Conservation (phyloP, 1,140 invertebrate genomes). For the Bactericera cockerelli region DNA sequence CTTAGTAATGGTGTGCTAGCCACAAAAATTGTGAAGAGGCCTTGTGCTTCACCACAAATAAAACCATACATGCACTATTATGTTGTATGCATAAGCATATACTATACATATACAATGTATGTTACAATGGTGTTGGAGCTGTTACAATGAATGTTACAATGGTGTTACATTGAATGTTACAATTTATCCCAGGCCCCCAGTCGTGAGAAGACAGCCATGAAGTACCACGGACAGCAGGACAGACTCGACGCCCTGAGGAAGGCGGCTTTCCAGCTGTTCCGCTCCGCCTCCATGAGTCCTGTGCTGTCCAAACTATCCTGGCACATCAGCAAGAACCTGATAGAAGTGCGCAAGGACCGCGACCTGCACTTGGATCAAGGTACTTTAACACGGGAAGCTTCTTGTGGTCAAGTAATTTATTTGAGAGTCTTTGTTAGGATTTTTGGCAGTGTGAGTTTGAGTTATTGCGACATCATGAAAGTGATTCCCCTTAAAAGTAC, state of each 20-base stretch:
- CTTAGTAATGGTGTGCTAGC: too few relatives aligned
- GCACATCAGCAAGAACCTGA: constrained; percentile 45
- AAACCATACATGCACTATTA: too few relatives aligned
- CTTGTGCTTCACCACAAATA: too few relatives aligned
- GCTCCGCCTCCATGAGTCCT: constrained; percentile 36
- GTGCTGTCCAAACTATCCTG: constrained; percentile 42
- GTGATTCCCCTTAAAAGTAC: too few relatives aligned
- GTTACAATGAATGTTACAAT: too few relatives aligned
- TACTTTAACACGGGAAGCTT: constrained; percentile 18
- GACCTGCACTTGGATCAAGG: constrained; percentile 59
- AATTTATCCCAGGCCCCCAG: constrained; percentile 10
- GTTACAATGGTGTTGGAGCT: too few relatives aligned
- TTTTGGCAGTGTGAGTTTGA: too few relatives aligned
- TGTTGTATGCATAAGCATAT: too few relatives aligned
- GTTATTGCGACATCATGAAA: too few relatives aligned
- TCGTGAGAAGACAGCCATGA: constrained; percentile 11
- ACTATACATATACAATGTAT: too few relatives aligned
- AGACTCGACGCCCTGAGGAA: constrained; percentile 46
- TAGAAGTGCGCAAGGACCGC: constrained; percentile 46
- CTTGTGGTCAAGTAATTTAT: constrained; percentile 10
- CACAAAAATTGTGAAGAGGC: too few relatives aligned
- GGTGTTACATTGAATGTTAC: too few relatives aligned
- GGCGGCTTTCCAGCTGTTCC: constrained; percentile 40
- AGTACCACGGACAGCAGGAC: constrained; percentile 4
- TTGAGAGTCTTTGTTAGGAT: constrained; percentile 10